phyloP scores from a whole-genome alignment of 1,140 invertebrate genomes.

The Lordiphosa stackelbergi region DNA sequence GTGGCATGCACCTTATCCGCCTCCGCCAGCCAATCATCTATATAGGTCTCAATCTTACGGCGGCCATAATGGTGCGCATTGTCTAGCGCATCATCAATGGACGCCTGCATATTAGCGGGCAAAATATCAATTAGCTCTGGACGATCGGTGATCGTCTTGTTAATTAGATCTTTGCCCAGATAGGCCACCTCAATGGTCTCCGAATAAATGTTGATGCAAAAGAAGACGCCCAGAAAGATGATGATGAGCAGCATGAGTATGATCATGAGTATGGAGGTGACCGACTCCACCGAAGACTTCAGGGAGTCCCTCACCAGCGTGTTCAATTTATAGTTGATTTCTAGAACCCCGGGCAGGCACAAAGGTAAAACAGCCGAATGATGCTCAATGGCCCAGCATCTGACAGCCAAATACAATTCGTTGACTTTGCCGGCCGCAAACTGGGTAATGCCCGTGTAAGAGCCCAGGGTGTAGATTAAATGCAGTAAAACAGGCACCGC shows the following conservation, averaged over 20 bases:
- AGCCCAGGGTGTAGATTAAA: conserved; percentile 54
- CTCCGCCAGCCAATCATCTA: conserved; percentile 84
- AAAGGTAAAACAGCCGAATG: conserved; percentile 80
- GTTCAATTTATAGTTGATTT: conserved; percentile 79
- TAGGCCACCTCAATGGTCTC: conserved; percentile 96
- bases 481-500: conserved; percentile 67
- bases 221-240: conserved; percentile 74
- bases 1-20: conserved; percentile 89
- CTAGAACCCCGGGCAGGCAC: conserved; percentile 81
- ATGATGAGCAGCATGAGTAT: conserved; percentile 83
- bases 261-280: conserved; percentile 81
- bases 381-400: conserved; percentile 77
- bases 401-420: conserved; percentile 41
- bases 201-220: conserved; percentile 88
- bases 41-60: conserved; percentile 73
- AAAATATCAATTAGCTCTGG: conserved; percentile 88
- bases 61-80: conserved; percentile 94
- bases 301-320: conserved; percentile 77
- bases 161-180: conserved; percentile 91
- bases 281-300: conserved; percentile 80
- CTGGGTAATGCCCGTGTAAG: conserved; percentile 60
- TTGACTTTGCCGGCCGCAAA: conserved; percentile 53
- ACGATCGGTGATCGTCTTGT: conserved; percentile 92
- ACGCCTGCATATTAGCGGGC: conserved; percentile 84
- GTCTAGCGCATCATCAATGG: conserved; percentile 90